Base-by-base conservation (phyloP, 2,113 vertebrate genomes). In the Catharus minimus region DNA sequence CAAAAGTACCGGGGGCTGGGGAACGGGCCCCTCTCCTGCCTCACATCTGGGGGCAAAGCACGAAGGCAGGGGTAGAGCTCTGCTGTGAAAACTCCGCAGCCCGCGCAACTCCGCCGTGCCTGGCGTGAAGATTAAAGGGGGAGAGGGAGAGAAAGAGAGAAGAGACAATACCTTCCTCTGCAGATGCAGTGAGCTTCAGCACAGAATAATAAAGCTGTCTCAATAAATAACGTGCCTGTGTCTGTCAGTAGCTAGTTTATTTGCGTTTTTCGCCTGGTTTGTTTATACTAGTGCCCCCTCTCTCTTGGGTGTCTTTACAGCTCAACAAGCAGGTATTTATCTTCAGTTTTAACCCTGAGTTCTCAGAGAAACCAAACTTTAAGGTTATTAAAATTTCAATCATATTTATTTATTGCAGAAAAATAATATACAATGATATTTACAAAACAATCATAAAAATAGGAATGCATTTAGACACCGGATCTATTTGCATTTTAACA, bases 361-460 rank as follows among this genome's bases (percentile, higher is more conserved):
- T 96, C 94, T 96, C 92, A 96, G 96, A 97, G 88, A 98, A 43
- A 98, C 93, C 96, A 98, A 97, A 97, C 97, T 97, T 95, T 96
- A 87, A 90, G 65, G 94, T 97, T 95, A 92, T 97, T 98, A 98
- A 97, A 98, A 97, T 97, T 98, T 98, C 97, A 95, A 88, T 97
- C 96, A 98, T 98, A 98, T 98, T 98, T 98, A 98, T 98, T 99
- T 99, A 99, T 98, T 99, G 98, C 98, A 99, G 98, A 98, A 98
- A 98, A 98, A 98, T 98, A 98, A 98, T 98, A 98, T 98, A 98
- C 98, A 99, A 97, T 97, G 98, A 97, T 98, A 99, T 99, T 98
- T 99, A 99, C 99, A 99, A 98, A 97, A 98, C 98, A 97, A 98
- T 98, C 97, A 98, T 98, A 98, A 98, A 99, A 99, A 99, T 98